Base-by-base conservation (phyloP, 2,888 invertebrate genomes). In the Tuta absoluta region DNA sequence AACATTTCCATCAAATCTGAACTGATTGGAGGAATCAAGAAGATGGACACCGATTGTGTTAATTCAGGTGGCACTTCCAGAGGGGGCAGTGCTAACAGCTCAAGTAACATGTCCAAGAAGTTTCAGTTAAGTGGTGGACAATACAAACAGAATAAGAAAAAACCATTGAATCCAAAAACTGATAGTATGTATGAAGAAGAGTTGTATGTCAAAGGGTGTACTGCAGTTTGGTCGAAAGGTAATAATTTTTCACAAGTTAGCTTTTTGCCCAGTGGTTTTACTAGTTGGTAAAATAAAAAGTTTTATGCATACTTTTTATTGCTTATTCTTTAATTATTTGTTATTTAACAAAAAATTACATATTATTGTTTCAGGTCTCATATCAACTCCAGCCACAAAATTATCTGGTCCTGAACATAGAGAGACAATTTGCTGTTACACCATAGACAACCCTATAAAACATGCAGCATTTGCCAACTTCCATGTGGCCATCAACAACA, bases 191-290 rank as follows among this genome's bases (percentile, higher is more conserved):
- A 94, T 80, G 98, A 98, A 84, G 98, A 98, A 80, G 98, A 98
- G 81, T 87, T 98, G 63, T 98, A 97, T 92, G 94, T 96, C 1
- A 95, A 95, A 74, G 97, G 96, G 1, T 94, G 96, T 77, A 95
- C 96, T 19, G 97, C 96, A 3, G 93, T 98, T 38, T 97, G 96
- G 96, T 95, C 94, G 11, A 93, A 93, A 90, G 95, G 93, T 93
- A 76, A 62, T 17, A 23, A 19, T 51, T 5, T 19, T 21, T 51
- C 0, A 4, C 2, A n/a, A 5, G 14, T 8, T 41, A n/a, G 41
- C 41, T 14, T 12, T n/a, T 2, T 1, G 12, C 2, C 12, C 8
- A 8, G 8, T 1, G 2, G 2, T n/a, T 2, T 1, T 1, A 38
- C 12, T 38, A 8, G 8, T 1, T 38, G 2, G 11, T 7, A 11